Evolutionary conservation across 2,888 invertebrate genomes (phyloP).

Genomic region (Phlogophora meticulosa): DNA sequence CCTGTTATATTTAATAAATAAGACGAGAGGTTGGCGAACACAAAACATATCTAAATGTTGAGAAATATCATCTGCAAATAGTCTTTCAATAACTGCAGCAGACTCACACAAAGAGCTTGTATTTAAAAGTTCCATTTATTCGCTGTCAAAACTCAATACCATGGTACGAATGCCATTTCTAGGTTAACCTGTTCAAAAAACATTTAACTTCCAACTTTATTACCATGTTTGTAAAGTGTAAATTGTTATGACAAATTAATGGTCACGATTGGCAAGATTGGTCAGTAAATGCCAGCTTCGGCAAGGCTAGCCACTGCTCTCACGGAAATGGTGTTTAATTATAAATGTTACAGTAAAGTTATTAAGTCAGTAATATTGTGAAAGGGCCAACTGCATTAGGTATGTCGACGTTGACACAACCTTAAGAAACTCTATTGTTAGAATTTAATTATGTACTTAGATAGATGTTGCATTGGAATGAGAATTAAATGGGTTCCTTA

Average conservation of each 20-base stretch:
- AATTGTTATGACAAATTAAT: constrained; percentile 49
- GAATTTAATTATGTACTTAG: constrained; percentile 1
- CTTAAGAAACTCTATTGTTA: constrained; percentile 53
- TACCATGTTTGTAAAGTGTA: constrained; percentile 30
- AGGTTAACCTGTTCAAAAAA: constrained; percentile 4
- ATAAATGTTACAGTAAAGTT: constrained; percentile 55
- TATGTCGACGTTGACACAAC: constrained; percentile 23
- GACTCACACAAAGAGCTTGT: constrained; percentile 16
- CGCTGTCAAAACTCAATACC: constrained; percentile 16
- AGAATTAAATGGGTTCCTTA: not conserved
- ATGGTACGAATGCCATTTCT: constrained; percentile 26
- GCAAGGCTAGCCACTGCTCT: constrained; percentile 65
- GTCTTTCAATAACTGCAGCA: not conserved
- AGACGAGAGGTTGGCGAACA: too few relatives aligned
- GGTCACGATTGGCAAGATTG: constrained; percentile 52
- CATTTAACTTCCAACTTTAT: constrained; percentile 36
- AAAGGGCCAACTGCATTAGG: constrained; percentile 41
- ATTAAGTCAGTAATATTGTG: constrained; percentile 54
- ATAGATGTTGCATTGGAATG: constrained; percentile 31
- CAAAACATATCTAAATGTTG: not conserved
- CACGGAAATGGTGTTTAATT: constrained; percentile 60
- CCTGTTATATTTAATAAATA: too few relatives aligned
- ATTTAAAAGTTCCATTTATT: constrained; percentile 45
- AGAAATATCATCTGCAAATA: not conserved
- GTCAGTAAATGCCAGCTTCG: constrained; percentile 62